Evolutionary conservation across 2,888 invertebrate species (phyloP).

Genomic region (Junonia oenone): DNA sequence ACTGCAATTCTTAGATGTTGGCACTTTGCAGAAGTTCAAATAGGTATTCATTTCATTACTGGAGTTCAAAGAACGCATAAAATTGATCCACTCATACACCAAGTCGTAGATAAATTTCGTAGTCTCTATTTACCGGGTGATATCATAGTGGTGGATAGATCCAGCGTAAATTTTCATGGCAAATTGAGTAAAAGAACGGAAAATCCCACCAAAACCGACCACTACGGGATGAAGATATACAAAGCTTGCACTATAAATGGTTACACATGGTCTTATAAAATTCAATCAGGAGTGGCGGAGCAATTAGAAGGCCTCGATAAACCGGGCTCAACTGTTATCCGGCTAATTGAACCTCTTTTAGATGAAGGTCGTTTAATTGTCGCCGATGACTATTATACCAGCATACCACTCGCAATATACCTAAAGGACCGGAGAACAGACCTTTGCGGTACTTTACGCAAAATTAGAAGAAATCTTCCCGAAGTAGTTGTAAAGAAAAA

Average conservation of each 20-base stretch:
- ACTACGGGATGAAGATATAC: too few species aligned
- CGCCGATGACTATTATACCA: not conserved
- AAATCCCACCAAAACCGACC: too few species aligned
- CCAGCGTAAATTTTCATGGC: not conserved
- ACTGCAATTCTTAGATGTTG: conserved; percentile 13
- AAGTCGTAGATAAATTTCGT: not conserved
- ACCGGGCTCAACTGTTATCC: not conserved
- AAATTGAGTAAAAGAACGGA: too few species aligned
- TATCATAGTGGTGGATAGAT: not conserved
- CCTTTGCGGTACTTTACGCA: conserved; percentile 29
- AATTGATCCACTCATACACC: not conserved
- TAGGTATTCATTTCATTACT: not conserved
- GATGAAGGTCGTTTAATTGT: not conserved
- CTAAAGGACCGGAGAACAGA: conserved; percentile 25
- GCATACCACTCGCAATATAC: conserved; percentile 1
- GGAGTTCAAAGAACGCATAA: not conserved
- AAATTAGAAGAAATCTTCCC: conserved; percentile 26
- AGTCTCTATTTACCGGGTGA: not conserved
- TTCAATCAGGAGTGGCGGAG: too few species aligned
- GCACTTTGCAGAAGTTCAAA: not conserved
- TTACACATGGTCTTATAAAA: too few species aligned
- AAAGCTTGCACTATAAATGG: too few species aligned
- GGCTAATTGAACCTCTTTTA: not conserved
- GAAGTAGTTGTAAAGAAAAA: conserved; percentile 24
- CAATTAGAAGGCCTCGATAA: not conserved